Base-by-base conservation (phyloP, 1,140 invertebrate genomes). In the Cotesia typhae region DNA sequence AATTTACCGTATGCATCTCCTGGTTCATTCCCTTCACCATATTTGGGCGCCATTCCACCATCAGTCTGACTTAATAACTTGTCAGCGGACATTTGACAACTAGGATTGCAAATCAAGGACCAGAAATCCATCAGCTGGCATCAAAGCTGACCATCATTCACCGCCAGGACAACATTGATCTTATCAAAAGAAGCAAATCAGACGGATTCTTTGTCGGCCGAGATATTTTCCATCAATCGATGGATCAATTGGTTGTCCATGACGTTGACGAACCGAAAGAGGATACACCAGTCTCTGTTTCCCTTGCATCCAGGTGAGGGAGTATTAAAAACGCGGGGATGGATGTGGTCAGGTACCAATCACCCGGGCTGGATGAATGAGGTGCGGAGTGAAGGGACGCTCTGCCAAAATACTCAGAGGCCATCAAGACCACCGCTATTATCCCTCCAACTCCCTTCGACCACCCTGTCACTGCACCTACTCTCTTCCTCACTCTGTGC, bases 241-340 rank as follows among this genome's bases (percentile, higher is more conserved):
- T 82, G 82, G 82, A 84, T 84, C 81, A 84, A 82, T 83, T 80
- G 77, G 77, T 82, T 77, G 67, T 73, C 72, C 75, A 77, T 82
- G 82, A 83, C 82, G 79, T 84, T 82, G 41, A 47, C 41, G 82
- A 82, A 77, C 77, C 66, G 77, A 77, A 77, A 73, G 66, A 59
- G 75, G 70, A 66, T 59, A 53, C 20, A 67, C 37, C 55, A 68
- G 51, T 59, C 41, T 60, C 67, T 73, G 59, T 69, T 68, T 47
- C 65, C 10, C 4, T 17, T 60, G 28, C 72, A 68, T 73, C 72
- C 74, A 74, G 74, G 74, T 74, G 76, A 70, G 74, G 74, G 74
- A 75, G 76, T 77, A 75, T 75, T 75, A 77, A 77, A 77, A 77
- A 77, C 38, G 67, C 63, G 60, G 73, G 76, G 74, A 74, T 75